Conservation (phyloP, 2,113 vertebrate species). For the Egretta garzetta region DNA sequence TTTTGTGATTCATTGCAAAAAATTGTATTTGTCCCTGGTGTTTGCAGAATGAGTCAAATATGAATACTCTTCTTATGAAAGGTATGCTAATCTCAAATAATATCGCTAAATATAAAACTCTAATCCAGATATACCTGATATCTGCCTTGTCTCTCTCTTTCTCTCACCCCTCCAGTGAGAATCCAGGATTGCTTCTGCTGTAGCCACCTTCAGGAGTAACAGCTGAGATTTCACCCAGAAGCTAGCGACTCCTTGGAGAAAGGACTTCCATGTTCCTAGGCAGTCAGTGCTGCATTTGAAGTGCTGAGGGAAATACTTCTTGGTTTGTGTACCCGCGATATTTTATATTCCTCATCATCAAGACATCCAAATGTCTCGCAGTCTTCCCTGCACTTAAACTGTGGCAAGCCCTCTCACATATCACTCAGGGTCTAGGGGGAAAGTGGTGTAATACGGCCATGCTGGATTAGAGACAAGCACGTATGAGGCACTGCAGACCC, state of each 20-base stretch:
- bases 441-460: background rate
- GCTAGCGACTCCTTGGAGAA: background rate
- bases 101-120: background rate
- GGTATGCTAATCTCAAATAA: background rate
- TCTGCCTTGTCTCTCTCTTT: background rate
- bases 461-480: background rate
- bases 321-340: background rate
- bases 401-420: background rate
- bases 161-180: background rate
- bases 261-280: background rate
- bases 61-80: background rate
- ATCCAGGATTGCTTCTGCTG: background rate
- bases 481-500: background rate
- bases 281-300: background rate
- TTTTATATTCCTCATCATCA: background rate
- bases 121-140: background rate
- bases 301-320: background rate
- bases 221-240: background rate
- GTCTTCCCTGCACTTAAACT: background rate
- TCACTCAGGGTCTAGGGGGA: background rate
- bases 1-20: constrained; percentile 39
- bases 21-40: background rate
- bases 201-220: background rate
- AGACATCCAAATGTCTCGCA: background rate
- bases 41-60: constrained; percentile 44